phyloP scores from a whole-genome alignment of 2,113 vertebrate species.

The Hippolais icterina region DNA sequence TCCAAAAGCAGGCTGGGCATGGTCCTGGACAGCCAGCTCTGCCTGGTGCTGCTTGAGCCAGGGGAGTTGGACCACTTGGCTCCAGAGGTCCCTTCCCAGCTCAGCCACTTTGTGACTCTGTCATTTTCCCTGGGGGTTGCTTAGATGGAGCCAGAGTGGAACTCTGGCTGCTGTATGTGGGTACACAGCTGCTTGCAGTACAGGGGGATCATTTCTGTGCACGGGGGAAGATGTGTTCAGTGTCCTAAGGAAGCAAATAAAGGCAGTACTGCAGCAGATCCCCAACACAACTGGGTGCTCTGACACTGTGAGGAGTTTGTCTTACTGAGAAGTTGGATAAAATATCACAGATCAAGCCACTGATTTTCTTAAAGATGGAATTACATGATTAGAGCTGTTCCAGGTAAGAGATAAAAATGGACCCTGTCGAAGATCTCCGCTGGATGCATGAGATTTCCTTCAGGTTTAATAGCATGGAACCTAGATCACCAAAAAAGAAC shows the following conservation, averaged over 20 bases:
- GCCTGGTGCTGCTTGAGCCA: neutral
- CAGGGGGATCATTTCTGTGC: neutral
- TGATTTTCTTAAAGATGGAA: neutral
- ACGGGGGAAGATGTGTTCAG: neutral
- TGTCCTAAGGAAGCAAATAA: neutral
- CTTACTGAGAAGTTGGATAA: neutral
- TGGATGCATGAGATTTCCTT: neutral
- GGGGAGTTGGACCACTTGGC: accelerated
- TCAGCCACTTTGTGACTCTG: neutral
- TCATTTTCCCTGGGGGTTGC: neutral
- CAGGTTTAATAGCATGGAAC: neutral
- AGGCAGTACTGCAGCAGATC: neutral
- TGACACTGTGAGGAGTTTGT: neutral
- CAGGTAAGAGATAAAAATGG: neutral
- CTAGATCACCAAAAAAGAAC: neutral
- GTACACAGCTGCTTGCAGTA: neutral
- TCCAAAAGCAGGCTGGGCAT: neutral
- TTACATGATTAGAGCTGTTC: neutral
- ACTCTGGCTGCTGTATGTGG: neutral
- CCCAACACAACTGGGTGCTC: neutral
- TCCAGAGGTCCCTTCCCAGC: neutral
- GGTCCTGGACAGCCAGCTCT: neutral
- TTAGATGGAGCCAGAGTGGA: neutral
- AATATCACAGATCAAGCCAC: neutral
- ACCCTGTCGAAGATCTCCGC: neutral